Conservation (phyloP, 1,140 invertebrate genomes). For the Olivierus martensii region DNA sequence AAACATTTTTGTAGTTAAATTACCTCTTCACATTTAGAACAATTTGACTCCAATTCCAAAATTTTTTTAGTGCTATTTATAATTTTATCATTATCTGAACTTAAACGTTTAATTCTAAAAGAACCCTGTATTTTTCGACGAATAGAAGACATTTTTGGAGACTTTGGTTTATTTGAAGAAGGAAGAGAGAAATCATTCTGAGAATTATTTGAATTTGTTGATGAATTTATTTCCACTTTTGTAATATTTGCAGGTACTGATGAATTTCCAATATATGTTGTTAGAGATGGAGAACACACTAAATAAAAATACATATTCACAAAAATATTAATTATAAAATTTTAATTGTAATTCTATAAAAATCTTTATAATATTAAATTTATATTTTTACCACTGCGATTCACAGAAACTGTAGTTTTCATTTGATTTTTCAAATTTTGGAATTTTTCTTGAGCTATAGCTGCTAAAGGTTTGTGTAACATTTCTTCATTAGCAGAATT, state of each 20-base stretch:
- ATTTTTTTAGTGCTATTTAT: background rate
- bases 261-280: no score
- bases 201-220: no score
- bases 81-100: background rate
- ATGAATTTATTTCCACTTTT: no score
- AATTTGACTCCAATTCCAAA: background rate
- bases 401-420: background rate
- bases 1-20: no score
- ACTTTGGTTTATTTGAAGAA: background rate
- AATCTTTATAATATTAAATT: background rate
- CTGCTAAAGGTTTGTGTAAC: background rate
- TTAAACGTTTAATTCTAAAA: conserved; percentile 7
- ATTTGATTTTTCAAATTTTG: conserved; percentile 9
- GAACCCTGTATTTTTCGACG: conserved; percentile 4
- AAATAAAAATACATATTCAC: no score
- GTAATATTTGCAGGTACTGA: no score
- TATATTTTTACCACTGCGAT: background rate
- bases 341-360: no score
- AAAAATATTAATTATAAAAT: no score
- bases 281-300: no score
- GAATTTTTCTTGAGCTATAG: conserved; percentile 10
- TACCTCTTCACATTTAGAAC: background rate
- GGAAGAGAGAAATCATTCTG: no score
- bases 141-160: conserved; percentile 2
- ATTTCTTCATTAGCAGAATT: background rate